A percentile compares a stretch with the other conserved stretches of the same genome.
Conservation (phyloP, 2,113 vertebrate species). For the Elephantulus edwardii region DNA sequence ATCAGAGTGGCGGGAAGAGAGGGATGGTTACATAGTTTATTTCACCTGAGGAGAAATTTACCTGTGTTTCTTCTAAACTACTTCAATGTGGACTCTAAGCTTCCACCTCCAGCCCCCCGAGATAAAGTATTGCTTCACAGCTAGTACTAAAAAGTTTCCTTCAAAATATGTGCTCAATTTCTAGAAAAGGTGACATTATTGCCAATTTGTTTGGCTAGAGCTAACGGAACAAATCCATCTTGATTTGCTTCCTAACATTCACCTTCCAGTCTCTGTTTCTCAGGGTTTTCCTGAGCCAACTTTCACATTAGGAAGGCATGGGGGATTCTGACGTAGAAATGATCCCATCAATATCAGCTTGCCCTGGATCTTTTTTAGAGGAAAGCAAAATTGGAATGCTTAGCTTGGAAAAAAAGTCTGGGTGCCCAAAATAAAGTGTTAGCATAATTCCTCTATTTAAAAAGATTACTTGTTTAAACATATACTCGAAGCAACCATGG, state of each 20-base stretch:
- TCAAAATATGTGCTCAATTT: conserved; percentile 66
- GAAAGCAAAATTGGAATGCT: conserved; percentile 70
- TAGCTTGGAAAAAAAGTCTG: conserved; percentile 69
- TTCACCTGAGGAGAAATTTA: conserved; percentile 66
- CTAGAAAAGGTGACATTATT: conserved; percentile 56
- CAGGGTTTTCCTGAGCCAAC: conserved; percentile 54
- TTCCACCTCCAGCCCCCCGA: neutral
- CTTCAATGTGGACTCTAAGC: conserved; percentile 4
- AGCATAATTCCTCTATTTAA: conserved; percentile 62
- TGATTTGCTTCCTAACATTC: neutral
- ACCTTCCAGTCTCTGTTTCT: conserved; percentile 19
- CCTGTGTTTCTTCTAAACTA: conserved; percentile 58
- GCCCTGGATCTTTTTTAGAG: conserved; percentile 66
- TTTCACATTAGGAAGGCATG: conserved; percentile 72
- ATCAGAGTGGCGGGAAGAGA: conserved; percentile 34
- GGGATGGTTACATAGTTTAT: conserved; percentile 27
- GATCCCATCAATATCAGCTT: conserved; percentile 54
- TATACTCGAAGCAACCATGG: conserved; percentile 59
- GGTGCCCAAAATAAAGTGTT: conserved; percentile 67
- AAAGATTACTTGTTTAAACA: conserved; percentile 67
- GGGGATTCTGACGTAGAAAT: conserved; percentile 65
- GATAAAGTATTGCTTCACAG: conserved; percentile 44
- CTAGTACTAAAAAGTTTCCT: conserved; percentile 35
- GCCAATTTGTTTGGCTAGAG: conserved; percentile 78
- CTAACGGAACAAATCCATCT: conserved; percentile 60